These are phyloP conservation scores for Synodontis membranacea DNA, from an alignment of 2,113 vertebrate genomes.

Conservation along the genomic window DNA sequence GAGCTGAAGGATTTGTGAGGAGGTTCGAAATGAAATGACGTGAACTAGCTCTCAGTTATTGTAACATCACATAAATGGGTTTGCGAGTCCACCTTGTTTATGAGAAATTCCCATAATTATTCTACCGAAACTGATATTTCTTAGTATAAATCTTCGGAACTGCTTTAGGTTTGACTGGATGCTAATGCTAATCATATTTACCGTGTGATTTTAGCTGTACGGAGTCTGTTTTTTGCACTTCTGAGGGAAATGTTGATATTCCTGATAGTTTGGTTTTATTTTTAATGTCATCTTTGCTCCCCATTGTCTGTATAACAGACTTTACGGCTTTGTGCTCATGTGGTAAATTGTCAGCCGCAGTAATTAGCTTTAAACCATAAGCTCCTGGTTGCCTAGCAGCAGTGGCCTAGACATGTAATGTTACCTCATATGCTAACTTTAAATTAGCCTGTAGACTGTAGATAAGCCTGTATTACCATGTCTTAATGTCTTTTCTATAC, in stretches of 20 bases:
- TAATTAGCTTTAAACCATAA: not conserved
- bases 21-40: not conserved
- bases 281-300: not conserved
- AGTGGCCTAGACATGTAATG: not conserved
- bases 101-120: not conserved
- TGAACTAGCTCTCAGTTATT: not conserved
- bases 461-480: not conserved
- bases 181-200: not conserved
- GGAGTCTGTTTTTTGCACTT: not conserved
- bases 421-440: conserved; percentile 6
- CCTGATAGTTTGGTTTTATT: too few species aligned
- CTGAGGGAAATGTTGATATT: not conserved
- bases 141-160: not conserved
- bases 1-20: not conserved
- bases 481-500: not conserved
- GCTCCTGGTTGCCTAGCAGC: not conserved
- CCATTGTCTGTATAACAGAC: not conserved
- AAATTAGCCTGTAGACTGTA: not conserved
- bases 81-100: not conserved
- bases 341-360: not conserved
- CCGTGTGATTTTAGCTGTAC: not conserved
- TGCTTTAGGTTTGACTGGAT: not conserved
- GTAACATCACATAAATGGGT: not conserved
- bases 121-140: not conserved
- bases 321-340: not conserved